phyloP scores from a whole-genome alignment of 2,888 invertebrate genomes.

The Phoronis australis region DNA sequence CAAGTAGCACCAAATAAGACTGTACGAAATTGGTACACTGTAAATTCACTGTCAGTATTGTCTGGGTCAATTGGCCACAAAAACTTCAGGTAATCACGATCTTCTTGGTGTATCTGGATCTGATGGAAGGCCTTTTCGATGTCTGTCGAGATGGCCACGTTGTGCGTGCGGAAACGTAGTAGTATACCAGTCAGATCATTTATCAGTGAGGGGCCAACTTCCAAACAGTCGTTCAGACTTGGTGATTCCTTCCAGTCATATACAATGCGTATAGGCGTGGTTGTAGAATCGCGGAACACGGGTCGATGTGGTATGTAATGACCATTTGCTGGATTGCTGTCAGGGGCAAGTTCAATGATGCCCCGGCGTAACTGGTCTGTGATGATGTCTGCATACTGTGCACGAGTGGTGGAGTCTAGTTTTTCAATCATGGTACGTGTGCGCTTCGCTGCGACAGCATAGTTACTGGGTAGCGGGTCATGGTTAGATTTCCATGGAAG shows the following conservation, averaged over 20 bases:
- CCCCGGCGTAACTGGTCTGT: slow-evolving; percentile 2
- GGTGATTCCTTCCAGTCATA: slow-evolving; percentile 13
- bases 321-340: neutral
- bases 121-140: no score
- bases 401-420: neutral
- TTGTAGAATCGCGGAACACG: slow-evolving; percentile 14
- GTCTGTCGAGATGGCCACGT: slow-evolving; percentile 8
- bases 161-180: slow-evolving; percentile 11
- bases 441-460: neutral
- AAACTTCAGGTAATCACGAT: slow-evolving; percentile 13
- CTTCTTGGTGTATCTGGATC: slow-evolving; percentile 6
- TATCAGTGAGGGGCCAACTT: no score
- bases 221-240: slow-evolving; percentile 17
- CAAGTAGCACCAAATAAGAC: slow-evolving; percentile 15
- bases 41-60: slow-evolving; percentile 8
- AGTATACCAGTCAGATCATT: slow-evolving; percentile 15
- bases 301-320: slow-evolving; percentile 17
- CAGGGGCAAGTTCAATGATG: slow-evolving; percentile 10
- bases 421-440: neutral
- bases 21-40: slow-evolving; percentile 8
- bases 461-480: neutral
- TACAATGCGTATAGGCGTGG: slow-evolving; percentile 16
- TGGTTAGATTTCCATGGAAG: slow-evolving; percentile 1
- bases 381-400: neutral
- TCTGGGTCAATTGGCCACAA: slow-evolving; percentile 13